Evolutionary conservation across 2,113 vertebrate species (phyloP).

Genomic region (Sphaerodactylus townsendi): DNA sequence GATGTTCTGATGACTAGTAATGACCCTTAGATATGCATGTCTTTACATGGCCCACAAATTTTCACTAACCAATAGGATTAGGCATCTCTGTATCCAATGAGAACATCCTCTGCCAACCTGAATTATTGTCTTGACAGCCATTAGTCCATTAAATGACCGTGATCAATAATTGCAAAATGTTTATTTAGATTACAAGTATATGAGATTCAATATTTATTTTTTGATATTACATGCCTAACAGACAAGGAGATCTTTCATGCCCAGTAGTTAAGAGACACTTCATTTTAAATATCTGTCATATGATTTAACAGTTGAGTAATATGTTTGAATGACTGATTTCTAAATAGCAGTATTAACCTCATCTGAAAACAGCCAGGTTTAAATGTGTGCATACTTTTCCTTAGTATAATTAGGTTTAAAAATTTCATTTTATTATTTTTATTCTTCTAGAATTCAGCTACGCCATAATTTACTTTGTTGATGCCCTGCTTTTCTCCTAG

Average conservation of each 20-base stretch:
- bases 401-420: neutral
- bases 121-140: neutral
- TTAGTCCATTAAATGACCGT: neutral
- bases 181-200: neutral
- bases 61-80: neutral
- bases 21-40: neutral
- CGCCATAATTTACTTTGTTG: neutral
- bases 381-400: neutral
- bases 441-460: neutral
- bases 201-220: neutral
- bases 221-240: neutral
- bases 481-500: no score
- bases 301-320: neutral
- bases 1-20: neutral
- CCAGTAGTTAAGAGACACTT: neutral
- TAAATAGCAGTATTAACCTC: neutral
- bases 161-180: neutral
- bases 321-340: neutral
- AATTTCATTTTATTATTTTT: neutral
- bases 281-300: neutral
- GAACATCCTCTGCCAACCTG: neutral
- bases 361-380: neutral
- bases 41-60: neutral
- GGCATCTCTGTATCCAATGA: neutral
- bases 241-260: neutral